Evolutionary conservation across 1,140 invertebrate species (phyloP), one percentile per base, ranked within the genome.

Genomic region (Bombus terrestris): DNA sequence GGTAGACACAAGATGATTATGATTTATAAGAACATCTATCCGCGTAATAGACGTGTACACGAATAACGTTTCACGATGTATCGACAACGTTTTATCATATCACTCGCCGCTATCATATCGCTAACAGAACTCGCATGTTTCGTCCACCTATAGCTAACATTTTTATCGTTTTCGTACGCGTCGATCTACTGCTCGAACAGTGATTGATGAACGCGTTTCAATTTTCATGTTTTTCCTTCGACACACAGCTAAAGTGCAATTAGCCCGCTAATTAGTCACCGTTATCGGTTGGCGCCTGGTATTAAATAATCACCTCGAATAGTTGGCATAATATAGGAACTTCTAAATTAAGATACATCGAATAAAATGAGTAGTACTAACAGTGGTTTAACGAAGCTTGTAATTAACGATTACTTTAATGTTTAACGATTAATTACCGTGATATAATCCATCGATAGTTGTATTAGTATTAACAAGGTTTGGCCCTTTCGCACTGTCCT

Each of bases 1-100:
- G 22, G 3, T 10, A 15, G 13, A 15, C 35, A 43, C 12, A 22
- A 15, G 73, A n/a, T 39, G 13, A 82, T 28, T 75, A 64, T 28
- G n/a, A 76, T 43, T 74, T 12, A n/a, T 35, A 35, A 53, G 18
- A 18, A 53, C 47, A 62, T 62, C 12, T n/a, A n/a, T 13, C 10
- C 13, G n/a, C 2, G 5, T 32, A 18, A 3, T 22, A 32, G 1
- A 22, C 12, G 12, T 0, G n/a, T 71, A 53, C 10, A 22, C n/a
- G 1, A 53, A 53, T 4, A 71, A 39, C 28, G 1, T 25, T 43
- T 3, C 39, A n/a, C 18, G 8, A 62, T 64, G 32, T 64, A 62
- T 22, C 39, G 39, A n/a, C 25, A 77, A 62, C 35, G 71, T 22
- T 72, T 77, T 77, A 77, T 39, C 43, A 53, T 53, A 53, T 53